Evolutionary conservation across 2,888 invertebrate species (phyloP), one percentile per base, ranked within the genome.

Genomic region (Dascillus cervinus): DNA sequence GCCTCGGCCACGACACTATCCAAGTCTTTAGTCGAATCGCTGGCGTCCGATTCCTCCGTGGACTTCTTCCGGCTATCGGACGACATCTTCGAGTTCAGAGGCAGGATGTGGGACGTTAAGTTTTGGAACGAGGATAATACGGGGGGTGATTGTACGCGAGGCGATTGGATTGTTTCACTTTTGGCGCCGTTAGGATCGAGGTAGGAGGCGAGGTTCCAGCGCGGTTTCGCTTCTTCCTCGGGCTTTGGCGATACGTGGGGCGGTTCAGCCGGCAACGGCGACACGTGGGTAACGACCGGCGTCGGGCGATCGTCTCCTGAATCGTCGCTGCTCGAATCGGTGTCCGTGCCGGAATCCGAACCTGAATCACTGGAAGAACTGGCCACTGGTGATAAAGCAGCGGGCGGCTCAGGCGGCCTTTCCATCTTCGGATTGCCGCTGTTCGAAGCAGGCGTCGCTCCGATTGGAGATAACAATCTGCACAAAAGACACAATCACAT

Each of bases 321-420:
- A 36, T 71, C 72, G 39, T 73, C 72, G 45, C 68, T 71, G 49
- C 67, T 72, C 3, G 67, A 64, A 37, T 68, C 67, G 25, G 54
- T 69, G 29, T 74, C 77, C 1, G 75, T 69, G 8, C 73, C 74
- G 0, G 78, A 74, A 40, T 76, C 72, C 3, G 77, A 72, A 41
- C 72, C 72, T 1, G 79, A 75, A 50, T 75, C 79, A 20, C 75
- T 76, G 1, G 75, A 75, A 2, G 78, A 77, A 69, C 49, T 74
- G 67, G 52, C 75, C 69, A 51, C 69, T 67, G 46, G 75, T 55
- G 55, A 71, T 63, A 17, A 66, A 65, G 44, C 67, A 63, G 44
- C 65, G 46, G 50, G 67, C 57, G 65, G 73, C 26, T 55, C 53
- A n/a, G 50, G 46, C n/a, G 44, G 44, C 17, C 48, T 43, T 19